Evolutionary conservation across 2,113 vertebrate genomes (phyloP).

Genomic region (Aspiorhynchus laticeps): DNA sequence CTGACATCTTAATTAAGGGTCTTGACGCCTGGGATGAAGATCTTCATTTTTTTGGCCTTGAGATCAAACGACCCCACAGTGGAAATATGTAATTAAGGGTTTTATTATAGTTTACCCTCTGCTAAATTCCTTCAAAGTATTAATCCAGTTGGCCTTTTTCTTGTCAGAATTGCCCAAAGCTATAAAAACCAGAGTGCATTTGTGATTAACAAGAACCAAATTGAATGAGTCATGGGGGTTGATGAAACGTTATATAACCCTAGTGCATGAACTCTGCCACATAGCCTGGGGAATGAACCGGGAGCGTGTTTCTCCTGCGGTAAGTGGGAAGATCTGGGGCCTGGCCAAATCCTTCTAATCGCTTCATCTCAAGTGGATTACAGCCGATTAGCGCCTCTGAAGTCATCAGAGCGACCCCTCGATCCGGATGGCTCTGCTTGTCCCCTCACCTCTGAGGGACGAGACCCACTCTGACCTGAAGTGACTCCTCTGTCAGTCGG

Average conservation of each 20-base stretch:
- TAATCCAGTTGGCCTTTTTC: slow-evolving; percentile 25
- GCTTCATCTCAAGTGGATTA: slow-evolving; percentile 50
- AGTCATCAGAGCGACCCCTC: slow-evolving; percentile 1
- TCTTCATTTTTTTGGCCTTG: slow-evolving; percentile 27
- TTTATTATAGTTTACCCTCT: slow-evolving; percentile 31
- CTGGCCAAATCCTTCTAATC: slow-evolving; percentile 38
- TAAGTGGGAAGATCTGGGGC: slow-evolving; percentile 15
- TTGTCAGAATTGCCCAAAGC: not conserved
- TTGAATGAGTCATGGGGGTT: slow-evolving; percentile 41
- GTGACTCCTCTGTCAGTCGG: slow-evolving; percentile 51
- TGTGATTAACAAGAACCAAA: slow-evolving; percentile 25
- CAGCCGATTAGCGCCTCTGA: slow-evolving; percentile 52
- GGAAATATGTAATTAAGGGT: slow-evolving; percentile 34
- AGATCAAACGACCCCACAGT: slow-evolving; percentile 7
- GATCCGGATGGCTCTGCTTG: slow-evolving; percentile 12
- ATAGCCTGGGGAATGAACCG: slow-evolving; percentile 46
- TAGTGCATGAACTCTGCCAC: slow-evolving; percentile 52
- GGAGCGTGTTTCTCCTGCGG: slow-evolving; percentile 16
- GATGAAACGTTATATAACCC: slow-evolving; percentile 53
- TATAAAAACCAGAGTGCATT: slow-evolving; percentile 6
- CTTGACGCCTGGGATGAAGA: slow-evolving; percentile 35
- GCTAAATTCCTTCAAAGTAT: not conserved
- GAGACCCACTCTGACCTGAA: slow-evolving; percentile 48
- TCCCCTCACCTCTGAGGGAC: slow-evolving; percentile 27
- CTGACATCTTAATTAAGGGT: slow-evolving; percentile 7